Evolutionary conservation across 2,113 vertebrate genomes (phyloP).

Genomic region (Reinhardtius hippoglossoides): DNA sequence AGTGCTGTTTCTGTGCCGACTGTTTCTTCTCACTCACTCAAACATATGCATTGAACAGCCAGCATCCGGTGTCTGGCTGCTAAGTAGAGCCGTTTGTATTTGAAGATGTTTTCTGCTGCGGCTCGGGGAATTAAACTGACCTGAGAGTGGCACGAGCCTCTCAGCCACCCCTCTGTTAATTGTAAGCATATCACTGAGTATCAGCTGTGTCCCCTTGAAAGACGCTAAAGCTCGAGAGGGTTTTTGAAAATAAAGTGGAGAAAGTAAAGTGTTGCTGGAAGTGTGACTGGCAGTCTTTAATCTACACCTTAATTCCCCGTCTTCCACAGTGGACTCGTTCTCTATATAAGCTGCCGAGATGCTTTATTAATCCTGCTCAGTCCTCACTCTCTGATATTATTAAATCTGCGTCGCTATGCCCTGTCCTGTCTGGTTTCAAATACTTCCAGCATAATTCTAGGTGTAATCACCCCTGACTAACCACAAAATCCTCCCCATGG

Average conservation of each 20-base stretch:
- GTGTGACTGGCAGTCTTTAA: conserved; percentile 31
- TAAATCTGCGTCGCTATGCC: conserved; percentile 12
- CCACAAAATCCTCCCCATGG: conserved; percentile 23
- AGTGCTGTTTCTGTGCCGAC: conserved; percentile 25
- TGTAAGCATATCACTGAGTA: conserved; percentile 5
- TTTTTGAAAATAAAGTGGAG: conserved; percentile 1
- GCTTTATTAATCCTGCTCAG: conserved; percentile 16
- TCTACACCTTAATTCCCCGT: conserved; percentile 16
- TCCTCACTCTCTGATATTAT: neutral
- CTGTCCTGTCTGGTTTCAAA: conserved; percentile 23
- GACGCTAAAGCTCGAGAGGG: conserved; percentile 10
- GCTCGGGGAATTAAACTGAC: conserved; percentile 26
- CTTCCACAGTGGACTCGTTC: conserved; percentile 4
- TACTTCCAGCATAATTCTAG: conserved; percentile 44
- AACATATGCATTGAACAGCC: conserved; percentile 11
- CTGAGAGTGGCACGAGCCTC: conserved; percentile 25
- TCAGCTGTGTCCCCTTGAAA: conserved; percentile 24
- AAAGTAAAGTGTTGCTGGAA: conserved; percentile 7
- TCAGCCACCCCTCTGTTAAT: neutral
- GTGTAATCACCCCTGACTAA: conserved; percentile 38
- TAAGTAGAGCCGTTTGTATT: conserved; percentile 43
- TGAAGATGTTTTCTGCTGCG: conserved; percentile 27
- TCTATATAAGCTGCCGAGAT: conserved; percentile 12
- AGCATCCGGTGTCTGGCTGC: conserved; percentile 20
- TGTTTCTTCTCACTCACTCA: conserved; percentile 17